Conservation (phyloP, 30 jellyfish, hydroid and myxozoan species). For the Aurelia coerulea region DNA sequence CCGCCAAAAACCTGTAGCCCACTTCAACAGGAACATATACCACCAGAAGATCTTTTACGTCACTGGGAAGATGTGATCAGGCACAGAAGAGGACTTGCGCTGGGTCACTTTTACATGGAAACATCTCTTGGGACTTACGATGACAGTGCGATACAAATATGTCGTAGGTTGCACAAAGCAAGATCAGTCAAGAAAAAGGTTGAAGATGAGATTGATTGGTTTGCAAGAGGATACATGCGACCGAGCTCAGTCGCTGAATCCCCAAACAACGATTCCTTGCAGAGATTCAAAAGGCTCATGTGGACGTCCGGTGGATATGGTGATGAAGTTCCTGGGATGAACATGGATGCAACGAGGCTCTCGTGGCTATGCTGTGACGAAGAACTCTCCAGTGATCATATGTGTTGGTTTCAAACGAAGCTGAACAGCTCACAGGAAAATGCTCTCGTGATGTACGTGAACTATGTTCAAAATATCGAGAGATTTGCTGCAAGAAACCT, state of each 20-base stretch:
- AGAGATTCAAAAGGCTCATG: neutral
- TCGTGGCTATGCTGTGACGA: constrained; percentile 2
- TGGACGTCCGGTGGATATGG: neutral
- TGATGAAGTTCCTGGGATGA: neutral
- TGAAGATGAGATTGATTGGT: constrained; percentile 26
- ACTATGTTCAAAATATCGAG: neutral
- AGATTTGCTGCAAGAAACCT: neutral
- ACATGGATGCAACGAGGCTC: neutral
- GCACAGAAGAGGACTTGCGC: neutral
- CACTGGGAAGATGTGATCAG: constrained; percentile 19
- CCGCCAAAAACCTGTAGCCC: constrained; percentile 11
- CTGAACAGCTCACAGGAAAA: constrained; percentile 3
- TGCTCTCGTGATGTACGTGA: neutral
- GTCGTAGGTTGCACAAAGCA: neutral
- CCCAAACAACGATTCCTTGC: neutral
- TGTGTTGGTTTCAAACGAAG: neutral
- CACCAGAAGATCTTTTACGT: constrained; percentile 12
- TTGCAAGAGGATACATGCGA: neutral
- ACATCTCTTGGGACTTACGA: constrained; percentile 6
- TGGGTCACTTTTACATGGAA: neutral
- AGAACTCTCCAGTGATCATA: neutral
- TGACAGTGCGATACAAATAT: neutral
- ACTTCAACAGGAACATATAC: neutral
- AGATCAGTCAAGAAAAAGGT: neutral
- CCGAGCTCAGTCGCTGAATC: constrained; percentile 3